Evolutionary conservation across 2,888 invertebrate species (phyloP), one percentile per base, ranked within the genome.

Genomic region (Drosophila neonasuta): DNA sequence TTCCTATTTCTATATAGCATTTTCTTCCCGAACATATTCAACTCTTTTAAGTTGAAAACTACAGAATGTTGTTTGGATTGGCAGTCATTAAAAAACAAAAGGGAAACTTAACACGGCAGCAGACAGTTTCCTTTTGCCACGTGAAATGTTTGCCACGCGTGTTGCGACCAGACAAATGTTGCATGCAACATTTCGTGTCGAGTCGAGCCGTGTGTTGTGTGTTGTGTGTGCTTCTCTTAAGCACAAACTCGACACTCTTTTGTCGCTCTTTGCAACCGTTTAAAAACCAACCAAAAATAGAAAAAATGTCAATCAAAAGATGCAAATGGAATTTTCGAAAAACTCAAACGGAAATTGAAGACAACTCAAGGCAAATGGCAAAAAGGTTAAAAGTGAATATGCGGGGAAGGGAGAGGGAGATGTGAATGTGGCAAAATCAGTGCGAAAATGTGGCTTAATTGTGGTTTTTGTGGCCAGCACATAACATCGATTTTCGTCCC

Each of bases 391-490:
- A 13, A 29, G 20, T 20, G 20, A 20, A 20, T 20, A 20, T 20
- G 20, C 20, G 20, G 20, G 20, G 20, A 13, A 32, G 1, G 9
- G 0, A 7, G 9, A 13, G 32, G 2, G 10, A 2, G 50, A 36
- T 11, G n/a, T 36, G 36, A 10, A 32, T 24, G 24, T 24, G 20
- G 32, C 44, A 24, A 61, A 60, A 70, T 65, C 70, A 55, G 60
- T 74, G 70, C 34, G 69, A 74, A 70, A 70, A 51, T 70, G 55
- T 9, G 71, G 64, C 60, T 71, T 55, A 71, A 62, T 67, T 71
- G 74, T 52, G 72, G 72, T 63, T 63, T 60, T 52, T 63, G 57
- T 39, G 67, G 62, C 17, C 30, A 32, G 48, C 49, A 57, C 49
- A 57, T 49, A 59, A 50, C 57, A 74, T 71, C 46, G 70, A 74